Evolutionary conservation across 2,888 invertebrate species (phyloP), one percentile per base, ranked within the genome.

Genomic region (Philaethria dido): DNA sequence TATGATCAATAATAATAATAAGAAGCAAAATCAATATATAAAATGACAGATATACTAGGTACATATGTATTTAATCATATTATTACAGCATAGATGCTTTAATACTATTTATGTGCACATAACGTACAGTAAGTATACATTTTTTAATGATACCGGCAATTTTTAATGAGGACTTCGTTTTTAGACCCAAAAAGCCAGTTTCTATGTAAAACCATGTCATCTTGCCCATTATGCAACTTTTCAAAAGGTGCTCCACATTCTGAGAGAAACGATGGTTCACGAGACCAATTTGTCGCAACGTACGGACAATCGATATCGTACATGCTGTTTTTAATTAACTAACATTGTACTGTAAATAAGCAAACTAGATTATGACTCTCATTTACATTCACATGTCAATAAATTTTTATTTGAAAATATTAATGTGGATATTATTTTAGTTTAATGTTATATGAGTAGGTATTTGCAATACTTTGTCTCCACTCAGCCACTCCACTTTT

Each of bases 191-290:
- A 36, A 52, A 25, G 57, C 42, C 36, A 42, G 63, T 55, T n/a
- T 64, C 36, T 36, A 55, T 39, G 44, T 59, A 42, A 48, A 48
- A 50, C 29, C 47, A 36, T 42, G 44, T 25, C 52, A 59, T 44
- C 44, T 59, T 22, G 18, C 33, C 42, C 25, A 29, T 61, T 47
- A 55, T 33, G 47, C 16, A 47, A 60, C 29, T 63, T 44, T 50
- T 63, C 55, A 66, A 70, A 70, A 71, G 66, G 29, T 62, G 69
- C 62, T 59, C 81, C 72, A 80, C 78, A 84, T 82, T 74, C 74
- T 66, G 79, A 82, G 82, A 83, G 83, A 77, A 48, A 64, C 22
- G 72, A 74, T 78, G 79, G 79, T 72, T 75, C 72, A 76, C 74
- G 78, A 71, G 74, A 75, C 77, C 75, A 79, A 80, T 80, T 82